These are phyloP conservation scores for Morone chrysops DNA, from an alignment of 2,113 vertebrate genomes.

Conservation along the genomic window DNA sequence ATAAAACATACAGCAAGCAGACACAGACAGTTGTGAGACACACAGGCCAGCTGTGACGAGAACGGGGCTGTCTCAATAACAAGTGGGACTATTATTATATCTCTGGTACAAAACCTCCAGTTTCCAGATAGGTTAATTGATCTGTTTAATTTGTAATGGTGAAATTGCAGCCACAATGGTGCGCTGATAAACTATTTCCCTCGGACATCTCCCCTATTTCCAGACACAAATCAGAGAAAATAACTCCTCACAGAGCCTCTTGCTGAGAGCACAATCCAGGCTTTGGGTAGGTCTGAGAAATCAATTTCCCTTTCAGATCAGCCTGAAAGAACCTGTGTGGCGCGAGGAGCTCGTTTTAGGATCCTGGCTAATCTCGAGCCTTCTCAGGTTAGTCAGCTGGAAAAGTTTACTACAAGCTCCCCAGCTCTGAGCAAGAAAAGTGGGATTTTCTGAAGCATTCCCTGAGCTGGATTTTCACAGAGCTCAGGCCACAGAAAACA, in stretches of 20 bases:
- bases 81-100: constrained; percentile 21
- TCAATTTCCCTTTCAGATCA: constrained; percentile 83
- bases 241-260: constrained; percentile 49
- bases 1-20: constrained; percentile 51
- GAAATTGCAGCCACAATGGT: constrained; percentile 19
- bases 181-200: constrained; percentile 41
- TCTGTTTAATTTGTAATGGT: constrained; percentile 47
- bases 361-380: constrained; percentile 73
- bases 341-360: constrained; percentile 56
- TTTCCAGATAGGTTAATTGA: constrained; percentile 46
- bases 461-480: constrained; percentile 78
- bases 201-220: constrained; percentile 18
- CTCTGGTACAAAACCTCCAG: constrained; percentile 35
- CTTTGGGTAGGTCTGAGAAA: constrained; percentile 73
- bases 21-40: constrained; percentile 51
- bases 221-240: constrained; percentile 49
- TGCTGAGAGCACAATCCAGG: constrained; percentile 57
- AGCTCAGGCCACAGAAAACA: constrained; percentile 63
- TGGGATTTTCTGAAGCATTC: constrained; percentile 75
- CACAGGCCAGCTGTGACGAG: constrained; percentile 50
- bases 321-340: constrained; percentile 68
- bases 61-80: constrained; percentile 37
- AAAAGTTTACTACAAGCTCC: constrained; percentile 75
- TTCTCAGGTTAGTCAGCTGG: constrained; percentile 78
- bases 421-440: constrained; percentile 66